Conservation (phyloP, 2,113 vertebrate genomes). For the Macquaria australasica region DNA sequence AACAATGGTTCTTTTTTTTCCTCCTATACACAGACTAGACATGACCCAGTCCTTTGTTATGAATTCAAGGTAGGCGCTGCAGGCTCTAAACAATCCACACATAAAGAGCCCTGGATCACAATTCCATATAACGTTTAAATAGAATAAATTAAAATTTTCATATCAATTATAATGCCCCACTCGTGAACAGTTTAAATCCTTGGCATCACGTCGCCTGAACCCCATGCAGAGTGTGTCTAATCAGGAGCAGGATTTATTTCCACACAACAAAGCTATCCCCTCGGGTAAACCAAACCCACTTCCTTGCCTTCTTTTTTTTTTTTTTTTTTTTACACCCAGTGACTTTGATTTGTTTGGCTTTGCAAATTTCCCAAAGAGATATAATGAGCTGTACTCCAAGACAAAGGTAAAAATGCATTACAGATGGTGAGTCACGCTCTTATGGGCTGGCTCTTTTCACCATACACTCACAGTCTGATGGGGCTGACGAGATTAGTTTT, state of each 20-base stretch:
- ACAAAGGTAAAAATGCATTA: constrained; percentile 38
- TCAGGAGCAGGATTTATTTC: constrained; percentile 60
- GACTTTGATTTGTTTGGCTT: constrained; percentile 60
- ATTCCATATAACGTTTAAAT: constrained; percentile 21
- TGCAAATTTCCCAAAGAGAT: constrained; percentile 45
- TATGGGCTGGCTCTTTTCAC: background rate
- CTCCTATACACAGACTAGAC: background rate
- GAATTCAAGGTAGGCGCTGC: background rate
- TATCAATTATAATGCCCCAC: constrained; percentile 44
- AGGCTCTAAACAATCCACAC: constrained; percentile 8
- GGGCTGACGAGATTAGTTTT: constrained; percentile 52
- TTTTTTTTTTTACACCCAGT: constrained; percentile 21
- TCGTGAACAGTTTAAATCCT: constrained; percentile 36
- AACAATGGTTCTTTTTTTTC: background rate
- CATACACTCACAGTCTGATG: constrained; percentile 6
- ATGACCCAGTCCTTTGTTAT: background rate
- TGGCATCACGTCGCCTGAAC: constrained; percentile 29
- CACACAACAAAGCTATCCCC: constrained; percentile 60
- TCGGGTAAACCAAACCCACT: constrained; percentile 40
- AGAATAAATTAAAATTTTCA: constrained; percentile 46
- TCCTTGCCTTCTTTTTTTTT: background rate
- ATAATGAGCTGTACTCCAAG: constrained; percentile 42
- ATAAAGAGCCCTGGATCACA: constrained; percentile 10
- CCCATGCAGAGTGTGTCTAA: constrained; percentile 51
- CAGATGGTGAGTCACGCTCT: constrained; percentile 35